A percentile compares a stretch with the other conserved stretches of the same genome.
phyloP scores from a whole-genome alignment of 2,888 invertebrate species.

The Holacanthella duospinosa region DNA sequence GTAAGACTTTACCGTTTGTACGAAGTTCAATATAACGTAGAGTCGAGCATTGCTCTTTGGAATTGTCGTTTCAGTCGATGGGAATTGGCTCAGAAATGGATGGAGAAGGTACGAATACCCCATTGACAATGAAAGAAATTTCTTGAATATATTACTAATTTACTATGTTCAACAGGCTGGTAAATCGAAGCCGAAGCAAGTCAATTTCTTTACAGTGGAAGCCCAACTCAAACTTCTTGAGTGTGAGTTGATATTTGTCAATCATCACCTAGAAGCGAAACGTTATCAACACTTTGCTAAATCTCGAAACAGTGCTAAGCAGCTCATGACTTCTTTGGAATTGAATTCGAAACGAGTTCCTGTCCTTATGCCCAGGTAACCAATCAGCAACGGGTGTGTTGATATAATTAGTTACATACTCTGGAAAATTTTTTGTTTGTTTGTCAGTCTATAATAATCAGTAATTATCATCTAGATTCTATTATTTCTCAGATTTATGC shows the following conservation, averaged over 20 bases:
- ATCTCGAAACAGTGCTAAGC: conserved; percentile 21
- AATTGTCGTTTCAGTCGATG: conserved; percentile 26
- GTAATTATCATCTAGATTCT: too few relatives aligned
- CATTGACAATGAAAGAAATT: background rate
- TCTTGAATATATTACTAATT: background rate
- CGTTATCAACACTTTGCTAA: conserved; percentile 33
- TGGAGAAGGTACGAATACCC: background rate
- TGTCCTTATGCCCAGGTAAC: conserved; percentile 17
- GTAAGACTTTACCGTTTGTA: conserved; percentile 18
- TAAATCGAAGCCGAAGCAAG: conserved; percentile 17
- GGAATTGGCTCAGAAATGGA: conserved; percentile 26
- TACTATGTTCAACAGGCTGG: conserved; percentile 16
- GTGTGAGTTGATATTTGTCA: conserved; percentile 28
- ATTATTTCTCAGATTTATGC: conserved; percentile 22
- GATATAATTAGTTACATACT: background rate
- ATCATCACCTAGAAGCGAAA: conserved; percentile 32
- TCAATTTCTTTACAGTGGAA: conserved; percentile 17
- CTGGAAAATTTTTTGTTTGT: background rate
- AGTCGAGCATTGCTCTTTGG: conserved; percentile 29
- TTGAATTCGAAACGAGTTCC: conserved; percentile 20
- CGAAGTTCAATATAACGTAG: conserved; percentile 29
- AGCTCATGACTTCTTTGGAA: conserved; percentile 18
- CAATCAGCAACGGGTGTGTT: background rate
- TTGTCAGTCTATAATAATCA: too few relatives aligned
- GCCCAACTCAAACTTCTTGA: conserved; percentile 31